Conservation (phyloP, 2,113 vertebrate genomes). For the Percopsis transmontana region DNA sequence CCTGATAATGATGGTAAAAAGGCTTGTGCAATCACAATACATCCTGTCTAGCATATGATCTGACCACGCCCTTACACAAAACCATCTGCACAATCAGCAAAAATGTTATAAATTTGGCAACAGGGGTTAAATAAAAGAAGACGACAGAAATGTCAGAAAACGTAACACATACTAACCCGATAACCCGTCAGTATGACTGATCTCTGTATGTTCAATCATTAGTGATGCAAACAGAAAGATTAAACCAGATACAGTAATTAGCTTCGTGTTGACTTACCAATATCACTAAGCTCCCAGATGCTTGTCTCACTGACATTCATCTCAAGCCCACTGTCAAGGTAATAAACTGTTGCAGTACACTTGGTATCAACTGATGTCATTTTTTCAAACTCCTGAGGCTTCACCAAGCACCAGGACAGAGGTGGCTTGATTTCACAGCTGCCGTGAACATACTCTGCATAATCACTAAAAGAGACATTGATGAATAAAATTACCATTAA, state of each 20-base stretch:
- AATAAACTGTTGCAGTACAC: constrained; percentile 39
- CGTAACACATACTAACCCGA: background rate
- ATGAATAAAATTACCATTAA: too few relatives aligned
- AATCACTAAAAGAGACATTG: constrained; percentile 7
- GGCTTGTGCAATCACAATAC: too few relatives aligned
- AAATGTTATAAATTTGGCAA: too few relatives aligned
- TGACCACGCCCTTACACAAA: too few relatives aligned
- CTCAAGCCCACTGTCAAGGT: background rate
- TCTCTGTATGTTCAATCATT: constrained; percentile 19
- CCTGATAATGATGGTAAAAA: too few relatives aligned
- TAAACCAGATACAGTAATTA: background rate
- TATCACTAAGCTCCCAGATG: constrained; percentile 30
- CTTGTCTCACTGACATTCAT: background rate
- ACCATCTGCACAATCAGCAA: too few relatives aligned
- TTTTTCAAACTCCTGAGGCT: accelerated
- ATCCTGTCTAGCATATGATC: too few relatives aligned
- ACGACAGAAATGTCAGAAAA: too few relatives aligned
- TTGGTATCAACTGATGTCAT: background rate
- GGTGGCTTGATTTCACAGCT: constrained; percentile 58
- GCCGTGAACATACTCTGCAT: accelerated
- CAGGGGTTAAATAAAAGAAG: background rate
- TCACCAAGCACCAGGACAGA: constrained; percentile 64
- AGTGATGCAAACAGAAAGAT: constrained; percentile 17
- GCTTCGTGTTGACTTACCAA: constrained; percentile 57
- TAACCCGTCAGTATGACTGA: background rate